Base-by-base conservation (phyloP, 2,113 vertebrate genomes). In the Notothenia rossii region DNA sequence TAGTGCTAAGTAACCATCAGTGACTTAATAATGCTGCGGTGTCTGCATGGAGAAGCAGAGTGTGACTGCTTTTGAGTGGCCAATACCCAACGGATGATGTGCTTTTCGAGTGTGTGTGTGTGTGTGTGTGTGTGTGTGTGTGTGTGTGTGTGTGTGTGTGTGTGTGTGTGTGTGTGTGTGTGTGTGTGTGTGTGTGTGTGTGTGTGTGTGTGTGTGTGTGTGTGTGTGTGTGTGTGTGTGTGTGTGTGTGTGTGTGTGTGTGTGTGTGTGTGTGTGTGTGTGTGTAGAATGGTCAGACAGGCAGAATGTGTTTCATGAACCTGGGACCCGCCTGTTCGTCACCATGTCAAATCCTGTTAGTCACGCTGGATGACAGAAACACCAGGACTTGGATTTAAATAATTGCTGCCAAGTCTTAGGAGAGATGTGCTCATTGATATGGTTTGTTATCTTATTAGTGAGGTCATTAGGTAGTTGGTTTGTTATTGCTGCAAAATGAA, bases 321-420 rank as follows among this genome's bases (percentile, higher is more conserved):
- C 77, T 86, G 75, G 72, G 81, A 80, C 72, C 72, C 17, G 50
- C 89, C 74, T 61, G 55, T 67, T 77, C 61, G 36, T 86, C 83
- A 75, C 81, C 77, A 43, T 86, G 89, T 86, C 88, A 89, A 86
- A 92, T 87, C 87, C 77, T 78, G 83, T 92, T 92, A 81, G 87
- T 79, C 84, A 90, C 5, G 72, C 79, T 73, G 84, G 83, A 77
- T 89, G 87, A 85, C 72, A 81, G 84, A 75, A 18, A 71, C 71
- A 66, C 33, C 70, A 53, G 73, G 77, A 83, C 75, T 88, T 81
- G 3, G 14, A 76, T 85, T 84, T 80, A 77, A 90, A 82, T 72
- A 76, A 71, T 61, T 70, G 68, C 66, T 50, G 76, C 70, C 82
- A 56, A 76, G 45, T 73, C 63, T 14, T 79, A 46, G 50, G 14